Conservation (phyloP, 1,140 invertebrate genomes). For the Camponotus vicinus region DNA sequence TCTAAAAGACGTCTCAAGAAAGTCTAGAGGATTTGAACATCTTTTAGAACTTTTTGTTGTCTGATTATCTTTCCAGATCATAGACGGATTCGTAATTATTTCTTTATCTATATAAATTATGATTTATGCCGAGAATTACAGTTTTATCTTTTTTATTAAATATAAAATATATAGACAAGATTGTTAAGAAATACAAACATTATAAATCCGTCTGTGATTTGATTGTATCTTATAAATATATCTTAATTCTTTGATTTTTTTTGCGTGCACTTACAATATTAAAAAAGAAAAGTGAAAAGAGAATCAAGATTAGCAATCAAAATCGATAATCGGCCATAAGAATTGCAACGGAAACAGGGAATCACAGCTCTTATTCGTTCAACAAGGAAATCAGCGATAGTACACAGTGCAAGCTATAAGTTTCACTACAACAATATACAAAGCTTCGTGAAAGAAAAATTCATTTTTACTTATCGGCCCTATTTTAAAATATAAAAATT, state of each 20-base stretch:
- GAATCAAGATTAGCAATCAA: not conserved
- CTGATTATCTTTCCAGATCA: not conserved
- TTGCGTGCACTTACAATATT: slow-evolving; percentile 17
- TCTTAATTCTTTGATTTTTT: not conserved
- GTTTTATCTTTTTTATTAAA: too few relatives aligned
- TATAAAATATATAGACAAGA: not conserved
- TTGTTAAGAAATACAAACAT: not conserved
- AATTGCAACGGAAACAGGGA: not conserved
- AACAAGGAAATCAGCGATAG: slow-evolving; percentile 11
- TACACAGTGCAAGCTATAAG: slow-evolving; percentile 22
- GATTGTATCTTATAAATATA: not conserved
- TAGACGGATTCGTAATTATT: not conserved
- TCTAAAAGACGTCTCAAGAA: not conserved
- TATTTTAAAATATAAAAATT: not conserved
- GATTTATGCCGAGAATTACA: too few relatives aligned
- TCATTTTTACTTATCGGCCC: slow-evolving; percentile 7
- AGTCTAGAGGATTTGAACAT: not conserved
- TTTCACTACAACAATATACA: not conserved
- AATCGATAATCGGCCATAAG: not conserved
- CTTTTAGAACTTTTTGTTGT: not conserved
- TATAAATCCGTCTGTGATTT: not conserved
- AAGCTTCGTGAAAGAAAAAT: not conserved
- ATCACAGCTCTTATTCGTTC: not conserved
- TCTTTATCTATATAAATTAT: too few relatives aligned
- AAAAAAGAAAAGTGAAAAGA: not conserved